Evolutionary conservation across 2,888 invertebrate species (phyloP).

Genomic region (Julus scanicus): DNA sequence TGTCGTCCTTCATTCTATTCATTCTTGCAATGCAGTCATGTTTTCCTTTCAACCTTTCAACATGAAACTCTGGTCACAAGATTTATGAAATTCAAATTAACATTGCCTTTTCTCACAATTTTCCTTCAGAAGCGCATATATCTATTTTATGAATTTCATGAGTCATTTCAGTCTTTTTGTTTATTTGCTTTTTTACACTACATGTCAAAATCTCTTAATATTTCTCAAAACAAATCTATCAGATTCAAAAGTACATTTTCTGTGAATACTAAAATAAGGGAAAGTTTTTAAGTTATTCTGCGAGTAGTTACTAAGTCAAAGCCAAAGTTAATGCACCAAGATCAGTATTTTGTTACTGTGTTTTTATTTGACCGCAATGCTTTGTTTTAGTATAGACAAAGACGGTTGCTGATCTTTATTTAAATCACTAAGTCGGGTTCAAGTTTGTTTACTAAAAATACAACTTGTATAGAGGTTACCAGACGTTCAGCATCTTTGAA

Average conservation of each 20-base stretch:
- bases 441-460: slow-evolving; percentile 36
- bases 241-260: neutral
- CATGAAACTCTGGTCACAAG: too few relatives aligned
- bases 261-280: neutral
- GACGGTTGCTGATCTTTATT: neutral
- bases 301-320: neutral
- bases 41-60: too few relatives aligned
- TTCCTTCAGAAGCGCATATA: too few relatives aligned
- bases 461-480: neutral
- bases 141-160: too few relatives aligned
- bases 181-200: too few relatives aligned
- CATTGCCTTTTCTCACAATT: too few relatives aligned
- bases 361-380: slow-evolving; percentile 6
- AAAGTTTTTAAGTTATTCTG: neutral
- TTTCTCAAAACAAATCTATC: neutral
- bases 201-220: too few relatives aligned
- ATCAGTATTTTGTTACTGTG: neutral
- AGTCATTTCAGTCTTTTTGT: too few relatives aligned
- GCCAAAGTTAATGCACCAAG: neutral
- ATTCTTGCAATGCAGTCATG: neutral
- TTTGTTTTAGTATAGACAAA: neutral
- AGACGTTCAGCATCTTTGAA: neutral
- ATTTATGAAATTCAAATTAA: too few relatives aligned
- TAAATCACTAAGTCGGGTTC: neutral
- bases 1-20: neutral